These are phyloP conservation scores for Oscheius sp. DNA, from an alignment of 2,888 invertebrate genomes.

Conservation along the genomic window DNA sequence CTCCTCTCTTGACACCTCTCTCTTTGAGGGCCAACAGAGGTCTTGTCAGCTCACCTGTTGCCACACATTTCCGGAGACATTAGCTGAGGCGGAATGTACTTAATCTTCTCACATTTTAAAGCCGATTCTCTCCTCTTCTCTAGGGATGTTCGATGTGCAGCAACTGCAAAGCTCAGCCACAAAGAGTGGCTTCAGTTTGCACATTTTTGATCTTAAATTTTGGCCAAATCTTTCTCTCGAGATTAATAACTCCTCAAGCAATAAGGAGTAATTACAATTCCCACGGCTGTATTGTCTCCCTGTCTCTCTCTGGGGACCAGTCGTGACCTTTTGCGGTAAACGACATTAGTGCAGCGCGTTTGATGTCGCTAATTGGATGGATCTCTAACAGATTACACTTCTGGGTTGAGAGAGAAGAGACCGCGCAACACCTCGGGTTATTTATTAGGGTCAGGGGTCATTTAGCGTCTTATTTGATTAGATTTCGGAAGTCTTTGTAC, in stretches of 20 bases:
- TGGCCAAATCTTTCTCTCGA: not conserved
- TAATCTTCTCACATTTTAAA: not conserved
- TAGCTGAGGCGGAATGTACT: not conserved
- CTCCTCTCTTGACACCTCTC: not conserved
- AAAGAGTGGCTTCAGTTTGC: too few relatives aligned
- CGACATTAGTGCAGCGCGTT: constrained; percentile 21
- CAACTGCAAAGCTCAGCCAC: too few relatives aligned
- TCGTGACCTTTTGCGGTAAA: constrained; percentile 27
- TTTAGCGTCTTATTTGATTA: too few relatives aligned
- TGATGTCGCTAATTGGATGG: constrained; percentile 30
- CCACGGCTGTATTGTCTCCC: not conserved
- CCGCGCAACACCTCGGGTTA: constrained; percentile 18
- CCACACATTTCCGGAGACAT: constrained; percentile 15
- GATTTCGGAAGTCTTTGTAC: too few relatives aligned
- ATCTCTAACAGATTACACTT: constrained; percentile 21
- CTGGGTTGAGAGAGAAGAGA: not conserved
- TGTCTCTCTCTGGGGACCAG: not conserved
- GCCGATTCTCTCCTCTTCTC: too few relatives aligned
- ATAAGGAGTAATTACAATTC: too few relatives aligned
- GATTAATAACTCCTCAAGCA: too few relatives aligned
- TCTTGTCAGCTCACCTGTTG: constrained; percentile 5
- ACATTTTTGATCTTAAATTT: not conserved
- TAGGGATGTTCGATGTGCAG: too few relatives aligned
- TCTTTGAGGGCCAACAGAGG: too few relatives aligned
- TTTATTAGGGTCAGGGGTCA: not conserved